phyloP scores from a whole-genome alignment of 2,888 invertebrate genomes.

The Campoplex nolae region DNA sequence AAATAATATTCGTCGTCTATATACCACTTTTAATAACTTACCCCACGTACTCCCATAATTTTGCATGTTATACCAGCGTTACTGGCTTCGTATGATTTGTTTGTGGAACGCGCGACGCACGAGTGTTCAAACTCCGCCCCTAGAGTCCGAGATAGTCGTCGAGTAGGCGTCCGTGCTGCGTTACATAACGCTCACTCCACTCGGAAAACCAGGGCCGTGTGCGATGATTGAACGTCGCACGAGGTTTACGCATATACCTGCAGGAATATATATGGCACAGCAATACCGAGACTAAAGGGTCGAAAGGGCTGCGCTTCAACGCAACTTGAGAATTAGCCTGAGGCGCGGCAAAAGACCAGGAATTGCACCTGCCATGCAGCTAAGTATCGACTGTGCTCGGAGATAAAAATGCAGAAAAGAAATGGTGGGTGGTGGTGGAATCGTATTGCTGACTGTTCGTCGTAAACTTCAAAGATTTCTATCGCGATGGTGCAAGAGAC shows the following conservation, averaged over 20 bases:
- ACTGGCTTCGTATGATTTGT: conserved; percentile 68
- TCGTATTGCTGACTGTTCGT: conserved; percentile 22
- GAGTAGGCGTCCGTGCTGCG: conserved; percentile 60
- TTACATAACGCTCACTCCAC: conserved; percentile 59
- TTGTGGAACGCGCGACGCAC: conserved; percentile 65
- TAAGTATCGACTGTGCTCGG: conserved; percentile 36
- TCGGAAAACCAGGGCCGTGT: conserved; percentile 34
- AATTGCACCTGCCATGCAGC: conserved; percentile 62
- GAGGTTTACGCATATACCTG: conserved; percentile 33
- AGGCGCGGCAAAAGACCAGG: conserved; percentile 13
- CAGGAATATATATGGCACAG: background rate
- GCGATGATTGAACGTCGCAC: conserved; percentile 65
- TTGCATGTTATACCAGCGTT: conserved; percentile 66
- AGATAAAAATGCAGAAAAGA: conserved; percentile 36
- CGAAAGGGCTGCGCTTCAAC: conserved; percentile 28
- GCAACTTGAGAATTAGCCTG: conserved; percentile 39
- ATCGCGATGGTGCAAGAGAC: conserved; percentile 1
- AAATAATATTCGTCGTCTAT: conserved; percentile 67
- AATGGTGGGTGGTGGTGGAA: conserved; percentile 18
- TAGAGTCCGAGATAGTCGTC: conserved; percentile 52
- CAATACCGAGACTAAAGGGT: conserved; percentile 7
- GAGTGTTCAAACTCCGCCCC: conserved; percentile 63
- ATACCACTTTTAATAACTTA: conserved; percentile 52
- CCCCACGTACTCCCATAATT: conserved; percentile 67
- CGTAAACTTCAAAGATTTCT: conserved; percentile 41